Evolutionary conservation across 2,797 vertebrate species (phyloP).

Genomic region (Hippopotamyrus pictus): DNA sequence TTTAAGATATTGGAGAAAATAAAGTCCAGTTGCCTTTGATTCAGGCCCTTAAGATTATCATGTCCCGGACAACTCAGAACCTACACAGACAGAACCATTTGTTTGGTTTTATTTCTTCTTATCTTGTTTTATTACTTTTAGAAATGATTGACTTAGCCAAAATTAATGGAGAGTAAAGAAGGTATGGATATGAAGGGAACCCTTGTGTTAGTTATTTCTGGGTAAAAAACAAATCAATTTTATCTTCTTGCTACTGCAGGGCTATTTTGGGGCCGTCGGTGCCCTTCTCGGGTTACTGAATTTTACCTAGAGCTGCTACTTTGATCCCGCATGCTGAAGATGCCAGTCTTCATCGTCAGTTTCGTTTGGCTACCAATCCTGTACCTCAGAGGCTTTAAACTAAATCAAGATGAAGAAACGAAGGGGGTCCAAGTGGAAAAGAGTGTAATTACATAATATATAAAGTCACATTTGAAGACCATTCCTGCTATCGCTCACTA

Average conservation of each 20-base stretch:
- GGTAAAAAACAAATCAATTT: neutral
- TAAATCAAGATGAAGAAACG: neutral
- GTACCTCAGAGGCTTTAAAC: neutral
- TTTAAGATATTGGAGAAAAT: neutral
- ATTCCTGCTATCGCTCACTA: neutral
- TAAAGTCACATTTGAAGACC: neutral
- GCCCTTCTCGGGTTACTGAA: slow-evolving; percentile 71
- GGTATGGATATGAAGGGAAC: neutral
- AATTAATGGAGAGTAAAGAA: neutral
- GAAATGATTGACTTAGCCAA: neutral
- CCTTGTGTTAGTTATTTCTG: neutral
- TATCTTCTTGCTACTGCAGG: slow-evolving; percentile 43
- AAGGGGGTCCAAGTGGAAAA: neutral
- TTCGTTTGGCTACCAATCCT: neutral
- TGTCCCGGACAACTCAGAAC: neutral
- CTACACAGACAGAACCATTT: neutral
- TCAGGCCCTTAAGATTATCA: neutral
- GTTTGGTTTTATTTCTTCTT: neutral
- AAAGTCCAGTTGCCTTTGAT: neutral
- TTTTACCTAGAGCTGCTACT: slow-evolving; percentile 56
- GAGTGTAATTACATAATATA: neutral
- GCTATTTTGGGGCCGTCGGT: slow-evolving; percentile 74
- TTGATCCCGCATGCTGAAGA: too few species aligned
- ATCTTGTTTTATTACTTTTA: neutral
- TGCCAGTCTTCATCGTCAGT: neutral